Conservation (phyloP, 1,140 invertebrate species). For the Panagrolaimus sp. region DNA sequence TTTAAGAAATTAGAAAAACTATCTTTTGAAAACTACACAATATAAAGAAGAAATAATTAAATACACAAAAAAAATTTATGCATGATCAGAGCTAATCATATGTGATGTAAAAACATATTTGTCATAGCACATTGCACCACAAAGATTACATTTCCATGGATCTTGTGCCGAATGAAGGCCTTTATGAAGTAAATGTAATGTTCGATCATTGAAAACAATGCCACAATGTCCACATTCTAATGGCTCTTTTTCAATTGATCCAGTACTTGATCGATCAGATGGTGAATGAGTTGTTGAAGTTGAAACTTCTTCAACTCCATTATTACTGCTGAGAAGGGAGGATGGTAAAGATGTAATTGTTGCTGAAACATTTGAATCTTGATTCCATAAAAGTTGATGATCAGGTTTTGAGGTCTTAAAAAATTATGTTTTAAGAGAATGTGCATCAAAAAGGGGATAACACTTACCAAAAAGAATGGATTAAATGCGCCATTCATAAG, state of each 20-base stretch:
- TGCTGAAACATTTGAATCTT: slow-evolving; percentile 6
- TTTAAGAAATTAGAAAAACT: no score
- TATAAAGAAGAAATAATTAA: no score
- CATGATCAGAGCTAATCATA: slow-evolving; percentile 68
- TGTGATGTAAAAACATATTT: slow-evolving; percentile 94
- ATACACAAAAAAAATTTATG: slow-evolving; percentile 1
- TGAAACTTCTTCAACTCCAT: background rate
- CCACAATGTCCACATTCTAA: slow-evolving; percentile 74
- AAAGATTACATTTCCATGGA: slow-evolving; percentile 96
- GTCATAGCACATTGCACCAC: slow-evolving; percentile 83
- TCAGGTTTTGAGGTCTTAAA: background rate
- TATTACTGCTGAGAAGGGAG: slow-evolving; percentile 1
- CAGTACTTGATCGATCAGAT: background rate
- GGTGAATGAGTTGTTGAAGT: background rate
- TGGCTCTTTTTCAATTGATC: slow-evolving; percentile 1
- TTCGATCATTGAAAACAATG: slow-evolving; percentile 87
- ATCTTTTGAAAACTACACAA: no score
- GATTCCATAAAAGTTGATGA: background rate
- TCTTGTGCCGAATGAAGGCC: slow-evolving; percentile 85
- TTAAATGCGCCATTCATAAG: background rate
- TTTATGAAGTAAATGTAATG: slow-evolving; percentile 90
- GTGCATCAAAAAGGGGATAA: background rate
- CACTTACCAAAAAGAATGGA: slow-evolving; percentile 6
- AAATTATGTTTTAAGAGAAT: background rate
- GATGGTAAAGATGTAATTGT: slow-evolving; percentile 6